Evolutionary conservation across 1,140 invertebrate species (phyloP).

Genomic region (Drosophila micromelanica): DNA sequence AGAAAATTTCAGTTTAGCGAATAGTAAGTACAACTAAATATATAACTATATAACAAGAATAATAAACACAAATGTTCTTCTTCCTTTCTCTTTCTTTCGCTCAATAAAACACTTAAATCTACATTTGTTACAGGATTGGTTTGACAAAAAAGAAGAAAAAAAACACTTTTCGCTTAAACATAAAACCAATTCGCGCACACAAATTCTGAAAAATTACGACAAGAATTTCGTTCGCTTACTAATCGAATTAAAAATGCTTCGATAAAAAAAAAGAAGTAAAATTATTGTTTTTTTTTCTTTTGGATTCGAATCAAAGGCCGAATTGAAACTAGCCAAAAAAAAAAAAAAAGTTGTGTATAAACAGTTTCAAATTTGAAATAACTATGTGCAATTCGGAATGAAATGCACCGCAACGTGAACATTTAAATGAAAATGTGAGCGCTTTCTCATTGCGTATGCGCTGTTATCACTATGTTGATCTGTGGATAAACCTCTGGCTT

Average conservation of each 20-base stretch:
- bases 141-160: slow-evolving; percentile 36
- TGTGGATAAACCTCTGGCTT: slow-evolving; percentile 80
- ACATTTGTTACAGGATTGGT: slow-evolving; percentile 69
- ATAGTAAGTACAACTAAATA: too few relatives aligned
- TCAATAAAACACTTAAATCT: slow-evolving; percentile 76
- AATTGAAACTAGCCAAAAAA: slow-evolving; percentile 2
- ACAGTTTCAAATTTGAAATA: slow-evolving; percentile 11
- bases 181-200: slow-evolving; percentile 32
- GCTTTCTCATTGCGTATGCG: slow-evolving; percentile 75
- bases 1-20: too few relatives aligned
- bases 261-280: slow-evolving; percentile 4
- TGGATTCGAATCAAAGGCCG: slow-evolving; percentile 19
- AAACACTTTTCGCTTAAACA: slow-evolving; percentile 29
- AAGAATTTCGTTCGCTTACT: not conserved
- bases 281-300: not conserved
- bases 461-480: slow-evolving; percentile 84
- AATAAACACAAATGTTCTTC: slow-evolving; percentile 15
- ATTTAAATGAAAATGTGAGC: slow-evolving; percentile 14
- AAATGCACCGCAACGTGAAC: slow-evolving; percentile 11
- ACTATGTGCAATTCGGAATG: slow-evolving; percentile 5
- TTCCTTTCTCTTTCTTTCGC: slow-evolving; percentile 61
- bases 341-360: not conserved
- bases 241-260: slow-evolving; percentile 32
- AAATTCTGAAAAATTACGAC: slow-evolving; percentile 12
- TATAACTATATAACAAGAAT: not conserved